Percentiles rank a stretch among this genome's conserved stretches.
Conservation (phyloP, 2,113 vertebrate genomes). For the Lasiurus cinereus region DNA sequence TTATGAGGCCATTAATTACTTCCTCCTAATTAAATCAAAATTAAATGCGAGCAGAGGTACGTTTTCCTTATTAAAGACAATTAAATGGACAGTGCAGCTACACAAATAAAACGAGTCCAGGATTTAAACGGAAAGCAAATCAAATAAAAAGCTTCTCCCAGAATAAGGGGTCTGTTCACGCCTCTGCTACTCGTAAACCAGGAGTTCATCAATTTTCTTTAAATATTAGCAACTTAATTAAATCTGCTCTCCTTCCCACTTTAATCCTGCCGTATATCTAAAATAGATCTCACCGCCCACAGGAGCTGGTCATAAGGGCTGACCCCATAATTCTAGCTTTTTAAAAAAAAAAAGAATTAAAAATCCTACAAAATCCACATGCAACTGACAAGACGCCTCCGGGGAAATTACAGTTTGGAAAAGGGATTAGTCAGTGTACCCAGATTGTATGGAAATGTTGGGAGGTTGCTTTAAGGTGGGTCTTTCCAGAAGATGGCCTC, state of each 20-base stretch:
- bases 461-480: not conserved
- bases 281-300: conserved; percentile 91
- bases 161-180: conserved; percentile 80
- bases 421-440: conserved; percentile 87
- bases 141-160: conserved; percentile 84
- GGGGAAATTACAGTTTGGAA: conserved; percentile 89
- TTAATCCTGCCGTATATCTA: conserved; percentile 91
- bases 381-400: conserved; percentile 87
- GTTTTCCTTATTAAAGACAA: conserved; percentile 88
- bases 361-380: conserved; percentile 89
- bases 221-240: conserved; percentile 94
- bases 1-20: conserved; percentile 87
- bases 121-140: conserved; percentile 86
- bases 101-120: conserved; percentile 84
- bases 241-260: conserved; percentile 87
- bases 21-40: conserved; percentile 90
- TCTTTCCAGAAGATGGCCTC: not conserved
- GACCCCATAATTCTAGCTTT: conserved; percentile 91
- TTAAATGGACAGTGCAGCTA: conserved; percentile 87
- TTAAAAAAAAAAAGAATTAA: conserved; percentile 77
- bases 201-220: conserved; percentile 92
- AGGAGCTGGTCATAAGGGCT: conserved; percentile 89
- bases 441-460: conserved; percentile 85
- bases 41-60: conserved; percentile 88
- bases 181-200: conserved; percentile 85